phyloP scores from a whole-genome alignment of 2,888 invertebrate genomes.

The Acanthosepion lycidas region DNA sequence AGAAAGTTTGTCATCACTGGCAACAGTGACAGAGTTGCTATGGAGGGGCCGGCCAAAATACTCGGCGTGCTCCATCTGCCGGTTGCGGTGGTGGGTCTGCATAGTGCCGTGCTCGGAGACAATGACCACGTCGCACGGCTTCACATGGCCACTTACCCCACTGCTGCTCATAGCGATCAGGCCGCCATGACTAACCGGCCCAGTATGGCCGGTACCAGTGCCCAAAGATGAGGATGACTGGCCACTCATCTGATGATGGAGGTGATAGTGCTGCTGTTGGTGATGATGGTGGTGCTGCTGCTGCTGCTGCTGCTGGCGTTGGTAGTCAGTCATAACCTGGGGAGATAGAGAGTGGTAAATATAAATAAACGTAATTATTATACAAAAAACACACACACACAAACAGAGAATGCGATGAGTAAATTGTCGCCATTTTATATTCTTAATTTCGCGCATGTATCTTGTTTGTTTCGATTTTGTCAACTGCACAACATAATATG shows the following conservation, averaged over 20 bases:
- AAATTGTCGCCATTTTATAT: too few species aligned
- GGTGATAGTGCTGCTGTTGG: conserved; percentile 23
- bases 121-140: conserved; percentile 40
- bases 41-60: conserved; percentile 33
- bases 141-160: conserved; percentile 42
- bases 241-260: conserved; percentile 33
- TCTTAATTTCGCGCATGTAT: too few species aligned
- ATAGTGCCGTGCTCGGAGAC: conserved; percentile 43
- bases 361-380: background rate
- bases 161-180: conserved; percentile 8
- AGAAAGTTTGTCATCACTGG: conserved; percentile 43
- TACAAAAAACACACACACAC: too few species aligned
- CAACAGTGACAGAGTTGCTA: conserved; percentile 11
- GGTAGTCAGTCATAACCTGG: conserved; percentile 39
- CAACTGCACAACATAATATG: too few species aligned
- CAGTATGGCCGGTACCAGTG: background rate
- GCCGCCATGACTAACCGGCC: background rate
- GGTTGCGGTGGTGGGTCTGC: conserved; percentile 47
- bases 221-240: background rate
- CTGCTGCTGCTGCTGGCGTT: conserved; percentile 35
- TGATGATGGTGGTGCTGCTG: background rate
- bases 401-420: too few species aligned
- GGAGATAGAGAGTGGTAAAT: background rate
- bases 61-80: conserved; percentile 41
- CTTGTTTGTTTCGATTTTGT: too few species aligned